Evolutionary conservation across 1,140 invertebrate species (phyloP).

Genomic region (Megalonaias nervosa): DNA sequence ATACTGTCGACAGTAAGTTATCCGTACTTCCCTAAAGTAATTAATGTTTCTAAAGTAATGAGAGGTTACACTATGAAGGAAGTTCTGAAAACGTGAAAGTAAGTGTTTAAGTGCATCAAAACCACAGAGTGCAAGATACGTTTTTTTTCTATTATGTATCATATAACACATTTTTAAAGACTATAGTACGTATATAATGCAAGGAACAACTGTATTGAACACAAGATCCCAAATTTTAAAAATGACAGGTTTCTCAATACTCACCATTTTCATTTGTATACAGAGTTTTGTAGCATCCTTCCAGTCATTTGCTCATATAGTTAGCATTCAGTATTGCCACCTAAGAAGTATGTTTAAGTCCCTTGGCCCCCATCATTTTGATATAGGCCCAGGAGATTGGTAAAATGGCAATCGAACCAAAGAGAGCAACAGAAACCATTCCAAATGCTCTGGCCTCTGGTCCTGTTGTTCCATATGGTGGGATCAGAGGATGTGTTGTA

Average conservation of each 20-base stretch:
- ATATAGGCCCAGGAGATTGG: constrained; percentile 99
- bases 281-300: constrained; percentile 91
- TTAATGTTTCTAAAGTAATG: no score
- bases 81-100: no score
- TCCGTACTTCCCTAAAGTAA: no score
- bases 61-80: no score
- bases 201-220: no score
- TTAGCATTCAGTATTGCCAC: constrained; percentile 99
- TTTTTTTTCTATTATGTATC: no score
- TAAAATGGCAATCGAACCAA: constrained; percentile 90
- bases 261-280: constrained; percentile 86
- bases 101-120: no score
- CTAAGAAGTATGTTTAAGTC: constrained; percentile 93
- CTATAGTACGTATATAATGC: no score
- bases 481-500: constrained; percentile 86
- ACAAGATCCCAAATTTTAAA: no score
- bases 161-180: no score
- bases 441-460: constrained; percentile 82
- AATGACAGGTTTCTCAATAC: background rate
- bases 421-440: constrained; percentile 96
- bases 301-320: constrained; percentile 95
- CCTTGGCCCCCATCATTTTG: constrained; percentile 97
- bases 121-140: no score
- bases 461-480: constrained; percentile 78
- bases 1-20: no score